Evolutionary conservation across 2,797 vertebrate genomes (phyloP), one percentile per base, ranked within the genome.

Genomic region (Sus cebifrons): DNA sequence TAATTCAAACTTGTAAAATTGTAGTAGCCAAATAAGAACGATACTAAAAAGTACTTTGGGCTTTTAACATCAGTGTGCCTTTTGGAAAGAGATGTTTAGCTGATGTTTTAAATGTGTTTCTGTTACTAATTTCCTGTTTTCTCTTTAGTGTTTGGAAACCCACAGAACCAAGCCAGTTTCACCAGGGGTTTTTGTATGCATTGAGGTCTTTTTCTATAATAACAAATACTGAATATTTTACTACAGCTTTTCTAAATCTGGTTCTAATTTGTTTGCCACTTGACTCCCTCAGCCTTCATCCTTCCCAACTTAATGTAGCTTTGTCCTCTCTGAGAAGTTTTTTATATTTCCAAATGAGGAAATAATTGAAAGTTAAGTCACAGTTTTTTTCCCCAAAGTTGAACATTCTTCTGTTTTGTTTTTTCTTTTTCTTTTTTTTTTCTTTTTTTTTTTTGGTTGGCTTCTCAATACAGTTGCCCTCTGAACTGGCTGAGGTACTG

Each of bases 91-190:
- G 44, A 52, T 73, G 11, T 64, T 96, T 87, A 81, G 67, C 84
- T 95, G 73, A 74, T 95, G 65, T 92, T 86, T 96, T 77, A 84
- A 82, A 84, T 78, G 27, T 82, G 71, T 94, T 95, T 96, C 92
- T 96, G 88, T 86, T 95, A 64, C 25, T 88, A 79, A 96, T 96
- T 97, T 96, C 70, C 96, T 96, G 88, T 96, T 95, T 94, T 92
- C 62, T 78, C 64, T 52, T 95, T 86, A 83, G 79, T 58, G 13
- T 89, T 96, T 96, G 88, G 85, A 95, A 96, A 94, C 62, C 85
- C 60, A 40, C 82, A 89, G 88, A 94, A 75, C 64, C 71, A 90
- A 83, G 88, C 79, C 89, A 13, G 3, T 67, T 70, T 84, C 29
- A n/a, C 17, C 65, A n/a, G 17, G 40, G 65, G 44, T 79, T 70